A percentile compares a stretch with the other conserved stretches of the same genome.
phyloP scores from a whole-genome alignment of 2,888 invertebrate genomes.

The Eupsilia transversa region DNA sequence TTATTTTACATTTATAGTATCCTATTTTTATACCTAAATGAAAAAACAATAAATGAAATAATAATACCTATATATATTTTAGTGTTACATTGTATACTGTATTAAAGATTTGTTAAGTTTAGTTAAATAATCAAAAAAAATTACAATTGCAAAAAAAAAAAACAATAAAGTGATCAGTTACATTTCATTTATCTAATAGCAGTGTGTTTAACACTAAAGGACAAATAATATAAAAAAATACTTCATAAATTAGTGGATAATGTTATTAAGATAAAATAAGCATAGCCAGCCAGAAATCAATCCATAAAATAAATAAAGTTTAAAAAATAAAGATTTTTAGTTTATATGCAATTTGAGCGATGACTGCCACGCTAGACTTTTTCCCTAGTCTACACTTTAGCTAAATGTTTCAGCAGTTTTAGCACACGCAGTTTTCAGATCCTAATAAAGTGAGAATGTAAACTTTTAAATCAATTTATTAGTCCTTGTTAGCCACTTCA shows the following conservation, averaged over 20 bases:
- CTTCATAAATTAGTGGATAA: neutral
- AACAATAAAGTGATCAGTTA: neutral
- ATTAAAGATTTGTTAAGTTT: no score
- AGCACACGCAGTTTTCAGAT: neutral
- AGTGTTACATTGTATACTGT: no score
- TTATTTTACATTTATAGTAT: neutral
- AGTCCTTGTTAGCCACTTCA: neutral
- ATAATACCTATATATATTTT: no score
- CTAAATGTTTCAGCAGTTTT: neutral
- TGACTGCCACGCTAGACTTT: neutral
- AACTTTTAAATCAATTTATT: neutral
- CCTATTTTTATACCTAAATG: neutral
- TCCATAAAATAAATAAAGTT: neutral
- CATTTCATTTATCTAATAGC: neutral
- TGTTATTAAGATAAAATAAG: neutral
- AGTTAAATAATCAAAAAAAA: no score
- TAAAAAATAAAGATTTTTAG: neutral
- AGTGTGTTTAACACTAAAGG: no score
- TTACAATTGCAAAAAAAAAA: no score
- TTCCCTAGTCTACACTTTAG: neutral
- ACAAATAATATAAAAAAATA: no score
- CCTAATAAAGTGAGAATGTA: neutral
- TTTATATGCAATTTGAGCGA: no score
- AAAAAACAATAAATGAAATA: neutral
- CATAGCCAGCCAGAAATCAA: neutral